Evolutionary conservation across 2,797 vertebrate species (phyloP).

Genomic region (Chrysocyon brachyurus): DNA sequence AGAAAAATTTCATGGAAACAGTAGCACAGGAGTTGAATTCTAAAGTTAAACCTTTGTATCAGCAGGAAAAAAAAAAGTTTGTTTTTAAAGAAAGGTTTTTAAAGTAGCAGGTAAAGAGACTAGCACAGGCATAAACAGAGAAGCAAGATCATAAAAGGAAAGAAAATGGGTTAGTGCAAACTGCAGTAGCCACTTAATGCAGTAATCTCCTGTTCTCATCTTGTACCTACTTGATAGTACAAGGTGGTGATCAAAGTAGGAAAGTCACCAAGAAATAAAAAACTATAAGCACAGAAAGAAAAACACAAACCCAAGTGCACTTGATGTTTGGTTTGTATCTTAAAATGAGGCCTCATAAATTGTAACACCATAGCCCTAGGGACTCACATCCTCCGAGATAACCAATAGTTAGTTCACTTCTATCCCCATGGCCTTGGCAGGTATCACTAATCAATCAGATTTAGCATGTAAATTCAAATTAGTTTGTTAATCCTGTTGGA

Average conservation of each 20-base stretch:
- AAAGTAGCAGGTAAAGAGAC: constrained; percentile 12
- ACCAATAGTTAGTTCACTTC: constrained; percentile 29
- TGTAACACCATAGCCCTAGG: neutral
- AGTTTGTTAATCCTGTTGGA: constrained; percentile 32
- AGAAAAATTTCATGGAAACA: neutral
- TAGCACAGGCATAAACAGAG: constrained; percentile 8
- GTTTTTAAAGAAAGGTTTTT: neutral
- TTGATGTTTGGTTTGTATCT: neutral
- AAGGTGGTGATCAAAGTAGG: constrained; percentile 37
- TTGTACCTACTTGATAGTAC: neutral
- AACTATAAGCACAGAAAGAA: neutral
- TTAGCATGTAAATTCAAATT: constrained; percentile 58
- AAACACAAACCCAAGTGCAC: neutral
- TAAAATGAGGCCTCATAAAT: constrained; percentile 38
- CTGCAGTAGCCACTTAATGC: neutral
- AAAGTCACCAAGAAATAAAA: constrained; percentile 24
- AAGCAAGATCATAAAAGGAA: constrained; percentile 52
- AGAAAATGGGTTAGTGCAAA: constrained; percentile 40
- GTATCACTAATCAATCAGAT: constrained; percentile 51
- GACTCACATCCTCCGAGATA: neutral
- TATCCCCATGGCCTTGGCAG: neutral
- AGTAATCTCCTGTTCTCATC: constrained; percentile 13
- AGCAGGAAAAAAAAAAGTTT: neutral
- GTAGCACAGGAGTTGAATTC: neutral
- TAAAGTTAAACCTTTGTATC: neutral